Percentiles rank a stretch among this genome's conserved stretches.
Conservation (phyloP, 2,888 invertebrate genomes). For the Eupithecia subfuscata region DNA sequence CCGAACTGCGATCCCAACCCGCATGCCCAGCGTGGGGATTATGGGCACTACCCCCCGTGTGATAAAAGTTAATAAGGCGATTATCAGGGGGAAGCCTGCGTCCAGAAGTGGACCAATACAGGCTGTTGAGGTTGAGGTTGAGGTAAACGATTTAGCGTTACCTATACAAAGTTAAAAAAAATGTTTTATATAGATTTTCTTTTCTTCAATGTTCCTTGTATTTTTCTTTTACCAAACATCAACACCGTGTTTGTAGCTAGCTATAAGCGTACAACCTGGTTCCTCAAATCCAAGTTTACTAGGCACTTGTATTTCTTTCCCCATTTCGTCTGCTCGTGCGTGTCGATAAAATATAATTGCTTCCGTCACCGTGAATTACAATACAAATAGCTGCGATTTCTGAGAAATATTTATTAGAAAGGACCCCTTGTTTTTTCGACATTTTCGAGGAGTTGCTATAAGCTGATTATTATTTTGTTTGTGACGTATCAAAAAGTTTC, state of each 20-base stretch:
- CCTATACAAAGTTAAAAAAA: no score
- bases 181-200: not conserved
- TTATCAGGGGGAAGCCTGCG: no score
- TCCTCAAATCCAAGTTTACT: not conserved
- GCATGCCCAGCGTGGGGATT: no score
- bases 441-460: slow-evolving; percentile 15
- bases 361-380: slow-evolving; percentile 71
- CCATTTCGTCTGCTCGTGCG: slow-evolving; percentile 68
- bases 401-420: slow-evolving; percentile 46
- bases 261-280: not conserved
- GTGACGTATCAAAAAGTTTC: not conserved
- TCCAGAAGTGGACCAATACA: no score
- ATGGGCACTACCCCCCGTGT: no score
- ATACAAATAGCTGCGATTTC: slow-evolving; percentile 59
- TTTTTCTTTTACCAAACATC: no score
- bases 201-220: not conserved
- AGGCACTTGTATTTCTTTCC: slow-evolving; percentile 30
- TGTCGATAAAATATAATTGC: slow-evolving; percentile 83
- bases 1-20: no score
- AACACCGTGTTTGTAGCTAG: no score
- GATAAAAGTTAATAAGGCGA: no score
- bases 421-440: slow-evolving; percentile 26
- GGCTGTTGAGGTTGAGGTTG: no score
- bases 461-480: slow-evolving; percentile 8
- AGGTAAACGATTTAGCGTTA: no score